A percentile compares a stretch with the other conserved stretches of the same genome.
phyloP scores from a whole-genome alignment of 2,113 vertebrate genomes.

The Microcebus lehilahytsara region DNA sequence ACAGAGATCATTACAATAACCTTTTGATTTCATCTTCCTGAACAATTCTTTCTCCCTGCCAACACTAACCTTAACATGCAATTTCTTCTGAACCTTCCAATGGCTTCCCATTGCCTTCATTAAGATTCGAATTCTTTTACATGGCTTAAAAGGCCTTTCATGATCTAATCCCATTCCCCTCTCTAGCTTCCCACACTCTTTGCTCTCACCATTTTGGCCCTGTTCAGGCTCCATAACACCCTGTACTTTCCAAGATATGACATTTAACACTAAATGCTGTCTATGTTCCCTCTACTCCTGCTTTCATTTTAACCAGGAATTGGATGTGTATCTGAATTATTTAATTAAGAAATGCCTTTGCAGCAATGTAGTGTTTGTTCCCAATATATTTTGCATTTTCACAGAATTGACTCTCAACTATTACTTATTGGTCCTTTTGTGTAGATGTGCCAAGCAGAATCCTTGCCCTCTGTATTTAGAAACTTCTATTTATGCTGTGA shows the following conservation, averaged over 20 bases:
- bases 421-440: background rate
- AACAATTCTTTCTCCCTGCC: background rate
- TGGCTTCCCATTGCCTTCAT: background rate
- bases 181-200: background rate
- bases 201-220: background rate
- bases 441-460: background rate
- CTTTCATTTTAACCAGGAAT: background rate
- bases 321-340: background rate
- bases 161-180: background rate
- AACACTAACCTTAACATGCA: background rate
- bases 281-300: background rate
- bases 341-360: conserved; percentile 3
- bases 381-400: background rate
- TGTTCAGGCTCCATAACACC: background rate
- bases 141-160: background rate
- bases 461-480: background rate
- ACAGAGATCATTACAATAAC: background rate
- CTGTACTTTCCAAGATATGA: background rate
- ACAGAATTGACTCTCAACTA: background rate
- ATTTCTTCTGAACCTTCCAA: background rate
- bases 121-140: background rate
- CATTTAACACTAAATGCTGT: background rate
- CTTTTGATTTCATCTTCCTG: background rate
- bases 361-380: background rate
- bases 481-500: background rate